Percentiles rank a stretch among this genome's conserved stretches.
These are phyloP conservation scores for Myotis pilosus DNA, from an alignment of 2,797 vertebrate genomes.

Conservation along the genomic window DNA sequence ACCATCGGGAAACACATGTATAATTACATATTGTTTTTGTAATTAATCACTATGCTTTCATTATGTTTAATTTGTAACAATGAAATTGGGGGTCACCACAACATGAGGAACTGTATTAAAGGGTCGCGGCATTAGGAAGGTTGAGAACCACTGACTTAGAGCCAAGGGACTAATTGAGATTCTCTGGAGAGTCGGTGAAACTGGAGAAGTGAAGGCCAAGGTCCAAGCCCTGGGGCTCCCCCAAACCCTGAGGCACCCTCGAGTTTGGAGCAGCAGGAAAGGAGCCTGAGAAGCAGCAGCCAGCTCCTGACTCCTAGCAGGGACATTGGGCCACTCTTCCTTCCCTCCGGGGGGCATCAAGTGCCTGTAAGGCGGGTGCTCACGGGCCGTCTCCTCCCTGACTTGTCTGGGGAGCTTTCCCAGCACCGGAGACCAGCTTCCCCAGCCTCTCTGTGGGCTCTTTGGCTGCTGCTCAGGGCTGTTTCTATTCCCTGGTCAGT, in stretches of 20 bases:
- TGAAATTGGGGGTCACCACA: too few relatives aligned
- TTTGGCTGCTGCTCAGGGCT: conserved; percentile 7
- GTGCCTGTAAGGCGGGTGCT: neutral
- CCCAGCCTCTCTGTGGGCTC: conserved; percentile 27
- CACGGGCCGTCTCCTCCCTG: neutral
- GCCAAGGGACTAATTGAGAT: neutral
- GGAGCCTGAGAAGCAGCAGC: neutral
- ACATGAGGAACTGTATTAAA: too few relatives aligned
- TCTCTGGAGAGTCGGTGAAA: neutral
- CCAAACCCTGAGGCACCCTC: neutral
- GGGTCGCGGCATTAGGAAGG: too few relatives aligned
- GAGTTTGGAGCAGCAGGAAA: neutral
- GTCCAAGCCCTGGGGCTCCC: neutral
- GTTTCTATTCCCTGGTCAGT: conserved; percentile 55
- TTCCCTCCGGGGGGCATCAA: neutral
- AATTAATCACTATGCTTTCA: too few relatives aligned
- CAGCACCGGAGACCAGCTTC: neutral
- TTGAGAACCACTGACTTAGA: neutral
- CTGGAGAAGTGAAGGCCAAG: neutral
- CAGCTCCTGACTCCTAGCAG: neutral
- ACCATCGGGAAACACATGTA: too few relatives aligned
- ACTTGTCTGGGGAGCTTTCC: neutral
- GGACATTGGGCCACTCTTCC: neutral
- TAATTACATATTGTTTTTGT: too few relatives aligned
- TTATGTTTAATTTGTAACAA: too few relatives aligned